A percentile compares a stretch with the other conserved stretches of the same genome.
Evolutionary conservation across 2,888 invertebrate genomes (phyloP).

Genomic region (Andrena flavipes): DNA sequence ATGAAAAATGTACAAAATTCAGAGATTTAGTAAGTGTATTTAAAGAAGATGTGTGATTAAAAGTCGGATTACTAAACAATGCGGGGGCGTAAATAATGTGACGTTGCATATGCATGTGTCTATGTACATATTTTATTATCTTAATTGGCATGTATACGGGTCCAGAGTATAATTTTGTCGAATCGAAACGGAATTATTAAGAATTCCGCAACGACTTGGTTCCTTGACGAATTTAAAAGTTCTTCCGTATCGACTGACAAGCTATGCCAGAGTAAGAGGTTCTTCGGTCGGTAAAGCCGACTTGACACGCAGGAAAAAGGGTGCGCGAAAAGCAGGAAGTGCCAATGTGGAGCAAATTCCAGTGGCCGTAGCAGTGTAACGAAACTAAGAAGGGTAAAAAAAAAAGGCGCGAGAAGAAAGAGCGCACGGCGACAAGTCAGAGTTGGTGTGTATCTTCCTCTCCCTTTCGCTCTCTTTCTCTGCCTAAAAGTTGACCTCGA

Average conservation of each 20-base stretch:
- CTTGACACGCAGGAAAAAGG: slow-evolving; percentile 68
- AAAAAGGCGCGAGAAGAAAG: slow-evolving; percentile 69
- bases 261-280: slow-evolving; percentile 27
- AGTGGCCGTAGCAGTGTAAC: slow-evolving; percentile 73
- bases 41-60: not conserved
- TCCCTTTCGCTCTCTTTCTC: slow-evolving; percentile 73
- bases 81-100: not conserved
- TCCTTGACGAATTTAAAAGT: slow-evolving; percentile 29
- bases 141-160: not conserved
- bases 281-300: slow-evolving; percentile 68
- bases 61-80: not conserved
- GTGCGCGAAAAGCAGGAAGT: slow-evolving; percentile 76
- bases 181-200: slow-evolving; percentile 8
- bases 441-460: slow-evolving; percentile 66
- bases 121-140: not conserved
- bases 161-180: not conserved
- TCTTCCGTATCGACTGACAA: slow-evolving; percentile 69
- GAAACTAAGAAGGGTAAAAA: slow-evolving; percentile 69
- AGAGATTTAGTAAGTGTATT: not conserved
- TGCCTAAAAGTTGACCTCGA: slow-evolving; percentile 85
- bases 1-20: not conserved
- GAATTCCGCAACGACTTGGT: not conserved
- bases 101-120: not conserved
- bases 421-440: slow-evolving; percentile 69
- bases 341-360: slow-evolving; percentile 76